Percentiles rank a stretch among this genome's conserved stretches.
These are phyloP conservation scores for Ormyrus thymus DNA, from an alignment of 2,888 invertebrate species.

Conservation along the genomic window DNA sequence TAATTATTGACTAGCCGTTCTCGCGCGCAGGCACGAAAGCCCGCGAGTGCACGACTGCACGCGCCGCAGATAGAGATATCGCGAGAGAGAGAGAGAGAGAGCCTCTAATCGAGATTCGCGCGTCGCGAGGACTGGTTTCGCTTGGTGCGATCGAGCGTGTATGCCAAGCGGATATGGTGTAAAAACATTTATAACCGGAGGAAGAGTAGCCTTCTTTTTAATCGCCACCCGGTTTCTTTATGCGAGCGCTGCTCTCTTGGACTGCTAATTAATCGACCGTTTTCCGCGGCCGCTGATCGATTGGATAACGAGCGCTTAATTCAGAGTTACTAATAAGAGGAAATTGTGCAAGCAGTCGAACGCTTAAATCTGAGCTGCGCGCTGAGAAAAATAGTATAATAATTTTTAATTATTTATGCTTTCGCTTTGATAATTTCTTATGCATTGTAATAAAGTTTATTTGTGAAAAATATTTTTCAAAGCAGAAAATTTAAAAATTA, in stretches of 20 bases:
- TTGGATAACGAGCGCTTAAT: too few relatives aligned
- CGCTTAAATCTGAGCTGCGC: too few relatives aligned
- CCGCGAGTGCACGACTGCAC: neutral
- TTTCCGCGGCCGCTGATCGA: neutral
- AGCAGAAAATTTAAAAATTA: too few relatives aligned
- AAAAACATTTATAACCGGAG: constrained; percentile 40
- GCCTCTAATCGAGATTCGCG: too few relatives aligned
- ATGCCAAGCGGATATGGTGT: neutral
- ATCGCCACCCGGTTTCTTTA: constrained; percentile 21
- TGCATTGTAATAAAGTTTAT: too few relatives aligned
- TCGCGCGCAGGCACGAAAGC: neutral
- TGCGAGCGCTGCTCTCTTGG: neutral
- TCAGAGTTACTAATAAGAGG: too few relatives aligned
- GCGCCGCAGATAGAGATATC: constrained; percentile 37
- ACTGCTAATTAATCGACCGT: constrained; percentile 1
- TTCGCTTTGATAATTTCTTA: too few relatives aligned
- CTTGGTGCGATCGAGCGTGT: neutral
- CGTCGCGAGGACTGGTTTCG: constrained; percentile 15
- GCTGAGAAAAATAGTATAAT: too few relatives aligned
- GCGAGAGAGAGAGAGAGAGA: constrained; percentile 26
- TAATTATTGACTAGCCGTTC: constrained; percentile 29
- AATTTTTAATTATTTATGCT: too few relatives aligned
- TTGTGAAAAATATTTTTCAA: too few relatives aligned
- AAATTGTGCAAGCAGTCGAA: too few relatives aligned
- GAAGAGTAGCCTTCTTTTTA: constrained; percentile 15